Evolutionary conservation across 2,113 vertebrate species (phyloP).

Genomic region (Indicator indicator): DNA sequence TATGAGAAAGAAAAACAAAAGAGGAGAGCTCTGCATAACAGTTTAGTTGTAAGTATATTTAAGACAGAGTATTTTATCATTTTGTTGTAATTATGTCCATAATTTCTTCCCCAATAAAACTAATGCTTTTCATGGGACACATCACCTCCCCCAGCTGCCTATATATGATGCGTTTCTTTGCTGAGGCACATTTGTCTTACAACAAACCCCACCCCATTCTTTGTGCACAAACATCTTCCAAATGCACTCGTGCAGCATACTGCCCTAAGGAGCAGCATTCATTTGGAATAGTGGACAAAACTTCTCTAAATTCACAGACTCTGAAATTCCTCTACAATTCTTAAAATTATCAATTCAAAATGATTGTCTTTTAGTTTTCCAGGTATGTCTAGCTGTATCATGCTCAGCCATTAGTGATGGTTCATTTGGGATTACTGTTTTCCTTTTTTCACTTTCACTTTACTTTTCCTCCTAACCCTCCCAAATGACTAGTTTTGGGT

Average conservation of each 20-base stretch:
- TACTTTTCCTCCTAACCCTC: neutral
- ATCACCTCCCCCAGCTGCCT: neutral
- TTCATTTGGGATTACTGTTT: neutral
- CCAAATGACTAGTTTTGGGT: neutral
- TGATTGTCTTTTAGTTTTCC: neutral
- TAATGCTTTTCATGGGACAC: neutral
- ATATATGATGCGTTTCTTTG: neutral
- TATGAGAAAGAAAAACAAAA: slow-evolving; percentile 65
- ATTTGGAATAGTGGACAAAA: neutral
- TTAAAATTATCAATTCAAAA: neutral
- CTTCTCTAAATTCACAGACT: neutral
- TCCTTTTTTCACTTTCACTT: neutral
- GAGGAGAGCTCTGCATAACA: slow-evolving; percentile 67
- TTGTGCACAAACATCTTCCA: neutral
- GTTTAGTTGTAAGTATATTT: slow-evolving; percentile 64
- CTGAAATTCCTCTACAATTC: neutral
- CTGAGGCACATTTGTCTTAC: neutral
- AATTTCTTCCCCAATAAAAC: neutral
- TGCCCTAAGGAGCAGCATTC: neutral
- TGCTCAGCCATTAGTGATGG: neutral
- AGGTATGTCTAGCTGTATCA: neutral
- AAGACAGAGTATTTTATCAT: neutral
- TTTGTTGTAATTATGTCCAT: neutral
- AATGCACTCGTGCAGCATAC: neutral
- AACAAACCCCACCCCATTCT: neutral